Conservation (phyloP, 2,888 invertebrate genomes). For the Homarus gammarus region DNA sequence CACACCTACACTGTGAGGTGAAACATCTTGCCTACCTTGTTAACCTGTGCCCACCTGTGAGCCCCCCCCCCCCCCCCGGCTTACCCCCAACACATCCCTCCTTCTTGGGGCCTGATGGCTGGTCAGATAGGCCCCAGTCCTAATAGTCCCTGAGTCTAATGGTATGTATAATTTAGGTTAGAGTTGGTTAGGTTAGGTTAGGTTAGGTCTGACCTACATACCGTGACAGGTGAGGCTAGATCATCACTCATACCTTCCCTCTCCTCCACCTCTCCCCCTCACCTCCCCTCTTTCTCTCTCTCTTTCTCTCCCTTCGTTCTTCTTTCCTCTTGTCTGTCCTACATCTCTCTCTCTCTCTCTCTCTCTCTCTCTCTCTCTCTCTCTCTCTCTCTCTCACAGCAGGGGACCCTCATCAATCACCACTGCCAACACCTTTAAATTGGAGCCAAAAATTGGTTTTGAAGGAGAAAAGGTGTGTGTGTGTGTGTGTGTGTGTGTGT, state of each 20-base stretch:
- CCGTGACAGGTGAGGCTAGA: neutral
- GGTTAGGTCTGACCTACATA: neutral
- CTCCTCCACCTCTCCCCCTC: neutral
- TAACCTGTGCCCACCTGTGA: too few relatives aligned
- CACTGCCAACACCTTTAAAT: neutral
- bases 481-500: too few relatives aligned
- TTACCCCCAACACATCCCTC: too few relatives aligned
- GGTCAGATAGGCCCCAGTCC: too few relatives aligned
- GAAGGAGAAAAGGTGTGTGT: too few relatives aligned
- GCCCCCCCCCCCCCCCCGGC: too few relatives aligned
- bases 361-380: slow-evolving; percentile 1
- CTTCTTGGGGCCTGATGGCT: too few relatives aligned
- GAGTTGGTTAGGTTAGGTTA: too few relatives aligned
- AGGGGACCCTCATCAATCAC: neutral
- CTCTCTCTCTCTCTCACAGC: neutral
- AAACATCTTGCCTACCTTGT: too few relatives aligned
- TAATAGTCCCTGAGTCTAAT: too few relatives aligned
- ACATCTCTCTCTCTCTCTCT: neutral
- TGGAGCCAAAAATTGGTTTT: neutral
- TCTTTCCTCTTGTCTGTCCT: neutral
- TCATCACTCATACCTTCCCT: neutral
- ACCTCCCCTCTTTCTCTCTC: neutral
- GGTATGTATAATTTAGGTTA: too few relatives aligned
- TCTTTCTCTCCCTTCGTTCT: neutral
- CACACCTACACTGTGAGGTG: too few relatives aligned